These are phyloP conservation scores for Aplocera efformata DNA, from an alignment of 2,888 invertebrate genomes.

Conservation along the genomic window DNA sequence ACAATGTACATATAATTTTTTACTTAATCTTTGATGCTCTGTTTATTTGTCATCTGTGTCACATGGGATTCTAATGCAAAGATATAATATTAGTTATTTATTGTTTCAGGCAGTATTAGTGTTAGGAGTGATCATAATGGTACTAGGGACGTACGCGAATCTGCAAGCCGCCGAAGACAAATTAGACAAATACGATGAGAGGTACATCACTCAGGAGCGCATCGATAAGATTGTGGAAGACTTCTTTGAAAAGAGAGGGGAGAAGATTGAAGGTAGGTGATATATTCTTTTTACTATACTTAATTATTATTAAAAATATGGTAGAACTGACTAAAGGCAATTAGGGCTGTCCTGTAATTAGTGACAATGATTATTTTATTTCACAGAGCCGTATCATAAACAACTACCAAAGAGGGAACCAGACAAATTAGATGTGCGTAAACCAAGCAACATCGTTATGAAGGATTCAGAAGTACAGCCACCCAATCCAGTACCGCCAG, in stretches of 20 bases:
- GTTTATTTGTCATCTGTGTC: too few species aligned
- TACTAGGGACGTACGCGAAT: conserved; percentile 95
- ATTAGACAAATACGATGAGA: conserved; percentile 58
- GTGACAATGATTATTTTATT: not conserved
- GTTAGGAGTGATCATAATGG: conserved; percentile 92
- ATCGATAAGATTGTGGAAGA: conserved; percentile 70
- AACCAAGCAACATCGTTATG: conserved; percentile 35
- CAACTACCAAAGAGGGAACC: conserved; percentile 34
- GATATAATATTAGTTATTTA: too few species aligned
- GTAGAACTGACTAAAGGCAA: too few species aligned
- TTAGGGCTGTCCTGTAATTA: too few species aligned
- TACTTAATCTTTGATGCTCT: too few species aligned
- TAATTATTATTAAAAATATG: too few species aligned
- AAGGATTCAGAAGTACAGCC: conserved; percentile 70
- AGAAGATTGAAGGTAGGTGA: conserved; percentile 43
- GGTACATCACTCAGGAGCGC: conserved; percentile 57
- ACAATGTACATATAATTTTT: too few species aligned
- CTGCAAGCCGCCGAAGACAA: conserved; percentile 84
- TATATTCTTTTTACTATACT: too few species aligned
- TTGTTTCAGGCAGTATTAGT: conserved; percentile 85
- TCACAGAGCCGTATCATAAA: conserved; percentile 45
- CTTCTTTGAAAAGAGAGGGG: conserved; percentile 60
- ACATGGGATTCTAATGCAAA: too few species aligned
- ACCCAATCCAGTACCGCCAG: conserved; percentile 71
- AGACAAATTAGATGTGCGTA: conserved; percentile 26